Base-by-base conservation (phyloP, 2,797 vertebrate genomes). In the Scomberomorus guttatus region DNA sequence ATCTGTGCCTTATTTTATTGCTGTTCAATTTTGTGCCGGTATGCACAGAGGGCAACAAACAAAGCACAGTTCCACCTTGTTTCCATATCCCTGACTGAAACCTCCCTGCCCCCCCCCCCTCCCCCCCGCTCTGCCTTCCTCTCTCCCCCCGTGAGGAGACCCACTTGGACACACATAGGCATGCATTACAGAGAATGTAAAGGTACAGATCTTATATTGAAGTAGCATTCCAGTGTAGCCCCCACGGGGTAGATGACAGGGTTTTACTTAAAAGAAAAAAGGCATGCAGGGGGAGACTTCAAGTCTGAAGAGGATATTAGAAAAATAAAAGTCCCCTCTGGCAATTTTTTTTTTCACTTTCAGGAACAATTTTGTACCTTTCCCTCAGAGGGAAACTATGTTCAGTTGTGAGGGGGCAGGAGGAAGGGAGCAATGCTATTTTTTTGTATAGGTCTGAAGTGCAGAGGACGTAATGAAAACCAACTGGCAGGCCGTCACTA, bases 271-370 rank as follows among this genome's bases (percentile, higher is more conserved):
- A 92, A 93, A 93, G 90, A 62, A 86, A 90, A 91, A 88, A 87
- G 89, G 90, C 89, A 80, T 48, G 85, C 84, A 79, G 85, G 84
- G 83, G 87, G 89, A 50, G 95, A 95, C 94, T 94, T 89, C 60
- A 82, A 94, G 93, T 92, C 93, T 94, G 92, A 94, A 90, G 94
- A 95, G 95, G 95, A 96, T 95, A 96, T 96, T 95, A 95, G 94
- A 95, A 94, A 95, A 96, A 94, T 95, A 90, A 91, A 88, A 74
- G 79, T 86, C 67, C 63, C 95, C 94, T 93, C 89, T 48, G 93
- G 94, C 92, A 83, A 63, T 50, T 91, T 87, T 84, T 89, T 85
- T 87, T 92, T 92, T 72, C 64, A 90, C 87, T 91, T 91, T 89
- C 89, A 93, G 86, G 84, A 95, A 90, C 88, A 37, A 44, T 93